These are phyloP conservation scores for Picathartes gymnocephalus DNA, from an alignment of 2,113 vertebrate genomes.

Conservation along the genomic window DNA sequence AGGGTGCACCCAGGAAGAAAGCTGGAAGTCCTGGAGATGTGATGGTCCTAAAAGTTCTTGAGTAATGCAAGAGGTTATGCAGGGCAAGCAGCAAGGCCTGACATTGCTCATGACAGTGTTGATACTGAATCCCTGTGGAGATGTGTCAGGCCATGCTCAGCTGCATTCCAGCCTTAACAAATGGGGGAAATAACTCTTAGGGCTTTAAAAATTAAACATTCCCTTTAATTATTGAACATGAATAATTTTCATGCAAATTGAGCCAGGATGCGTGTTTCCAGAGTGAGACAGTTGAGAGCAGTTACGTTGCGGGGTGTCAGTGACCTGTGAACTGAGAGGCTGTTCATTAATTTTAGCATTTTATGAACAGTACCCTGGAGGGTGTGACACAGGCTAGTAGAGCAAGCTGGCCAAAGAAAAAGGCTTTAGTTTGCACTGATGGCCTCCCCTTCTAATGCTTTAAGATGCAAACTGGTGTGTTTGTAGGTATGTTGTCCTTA, in stretches of 20 bases:
- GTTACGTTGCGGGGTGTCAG: background rate
- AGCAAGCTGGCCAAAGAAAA: background rate
- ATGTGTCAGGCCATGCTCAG: background rate
- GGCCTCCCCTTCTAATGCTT: background rate
- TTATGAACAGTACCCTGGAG: background rate
- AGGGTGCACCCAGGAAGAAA: background rate
- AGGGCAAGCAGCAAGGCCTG: background rate
- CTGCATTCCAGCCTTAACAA: background rate
- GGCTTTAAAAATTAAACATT: slow-evolving; percentile 44
- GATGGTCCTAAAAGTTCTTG: background rate
- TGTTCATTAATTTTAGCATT: background rate
- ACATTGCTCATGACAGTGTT: background rate
- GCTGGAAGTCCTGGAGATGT: background rate
- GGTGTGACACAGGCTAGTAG: background rate
- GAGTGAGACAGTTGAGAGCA: background rate
- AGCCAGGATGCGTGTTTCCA: background rate
- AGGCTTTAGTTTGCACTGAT: background rate
- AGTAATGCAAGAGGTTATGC: background rate
- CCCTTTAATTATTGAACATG: slow-evolving; percentile 42
- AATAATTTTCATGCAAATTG: slow-evolving; percentile 35
- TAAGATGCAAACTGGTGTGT: background rate
- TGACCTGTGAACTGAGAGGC: background rate
- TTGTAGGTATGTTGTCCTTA: background rate
- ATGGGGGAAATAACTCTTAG: background rate
- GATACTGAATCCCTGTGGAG: background rate